Percentiles rank a stretch among this genome's conserved stretches.
Evolutionary conservation across 2,113 vertebrate species (phyloP).

Genomic region (Columbina picui): DNA sequence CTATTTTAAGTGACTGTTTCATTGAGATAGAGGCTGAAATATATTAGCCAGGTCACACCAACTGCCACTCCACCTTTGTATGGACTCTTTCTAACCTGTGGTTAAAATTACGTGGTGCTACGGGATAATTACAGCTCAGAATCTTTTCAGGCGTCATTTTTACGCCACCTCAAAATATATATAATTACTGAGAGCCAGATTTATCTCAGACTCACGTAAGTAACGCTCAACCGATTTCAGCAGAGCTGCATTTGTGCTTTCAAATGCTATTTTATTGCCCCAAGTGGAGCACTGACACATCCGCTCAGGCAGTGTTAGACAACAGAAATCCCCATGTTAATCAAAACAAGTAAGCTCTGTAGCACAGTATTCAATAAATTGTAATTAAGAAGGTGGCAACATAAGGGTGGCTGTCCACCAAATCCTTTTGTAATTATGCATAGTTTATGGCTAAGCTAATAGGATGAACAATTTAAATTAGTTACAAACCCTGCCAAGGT

Average conservation of each 20-base stretch:
- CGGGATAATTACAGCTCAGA: not conserved
- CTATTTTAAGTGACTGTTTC: not conserved
- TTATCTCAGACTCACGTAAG: not conserved
- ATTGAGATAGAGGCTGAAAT: not conserved
- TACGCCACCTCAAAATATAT: not conserved
- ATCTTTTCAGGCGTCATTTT: not conserved
- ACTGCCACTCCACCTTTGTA: not conserved
- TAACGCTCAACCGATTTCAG: not conserved
- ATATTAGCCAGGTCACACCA: not conserved
- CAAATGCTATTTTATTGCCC: not conserved
- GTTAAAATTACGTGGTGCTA: not conserved
- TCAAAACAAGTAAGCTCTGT: conserved; percentile 20
- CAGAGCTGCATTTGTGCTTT: not conserved
- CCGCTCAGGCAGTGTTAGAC: not conserved
- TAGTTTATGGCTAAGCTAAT: conserved; percentile 51
- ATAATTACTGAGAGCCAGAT: not conserved
- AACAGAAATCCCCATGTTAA: not conserved
- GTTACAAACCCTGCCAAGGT: conserved; percentile 50
- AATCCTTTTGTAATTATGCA: conserved; percentile 42
- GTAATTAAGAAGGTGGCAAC: conserved; percentile 48
- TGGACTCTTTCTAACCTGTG: not conserved
- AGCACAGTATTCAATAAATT: not conserved
- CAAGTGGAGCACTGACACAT: not conserved
- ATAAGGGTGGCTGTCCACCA: not conserved
- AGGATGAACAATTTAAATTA: conserved; percentile 59